Evolutionary conservation across 2,797 vertebrate genomes (phyloP).

Genomic region (Myotis vivesi): DNA sequence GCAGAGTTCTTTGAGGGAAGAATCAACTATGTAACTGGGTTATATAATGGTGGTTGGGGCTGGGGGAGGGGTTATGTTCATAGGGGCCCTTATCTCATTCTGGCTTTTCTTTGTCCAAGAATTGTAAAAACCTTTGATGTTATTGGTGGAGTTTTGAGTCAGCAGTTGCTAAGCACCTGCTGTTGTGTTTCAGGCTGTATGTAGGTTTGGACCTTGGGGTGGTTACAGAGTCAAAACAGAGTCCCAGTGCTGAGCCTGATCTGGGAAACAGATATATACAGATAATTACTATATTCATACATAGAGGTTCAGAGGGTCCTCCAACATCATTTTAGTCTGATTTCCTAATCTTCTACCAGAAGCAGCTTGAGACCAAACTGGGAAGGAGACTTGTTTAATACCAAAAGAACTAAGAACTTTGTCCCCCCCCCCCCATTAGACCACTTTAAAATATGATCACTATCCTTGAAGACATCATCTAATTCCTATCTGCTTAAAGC

Average conservation of each 20-base stretch:
- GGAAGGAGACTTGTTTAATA: background rate
- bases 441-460: background rate
- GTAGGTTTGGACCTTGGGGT: background rate
- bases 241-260: background rate
- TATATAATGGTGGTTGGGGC: background rate
- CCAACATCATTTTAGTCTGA: constrained; percentile 45
- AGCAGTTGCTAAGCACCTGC: constrained; percentile 52
- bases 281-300: constrained; percentile 19
- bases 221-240: constrained; percentile 8
- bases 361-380: background rate
- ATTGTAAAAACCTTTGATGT: constrained; percentile 20
- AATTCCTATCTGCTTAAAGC: constrained; percentile 16
- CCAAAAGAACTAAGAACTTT: background rate
- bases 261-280: background rate
- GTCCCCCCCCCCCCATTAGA: background rate
- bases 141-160: constrained; percentile 37
- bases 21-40: background rate
- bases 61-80: background rate
- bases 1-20: background rate
- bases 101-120: constrained; percentile 29
- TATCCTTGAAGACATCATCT: background rate
- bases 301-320: background rate
- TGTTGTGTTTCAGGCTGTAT: background rate
- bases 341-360: background rate
- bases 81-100: background rate